Evolutionary conservation across 2,888 invertebrate species (phyloP).

Genomic region (Drosophila longiperda): DNA sequence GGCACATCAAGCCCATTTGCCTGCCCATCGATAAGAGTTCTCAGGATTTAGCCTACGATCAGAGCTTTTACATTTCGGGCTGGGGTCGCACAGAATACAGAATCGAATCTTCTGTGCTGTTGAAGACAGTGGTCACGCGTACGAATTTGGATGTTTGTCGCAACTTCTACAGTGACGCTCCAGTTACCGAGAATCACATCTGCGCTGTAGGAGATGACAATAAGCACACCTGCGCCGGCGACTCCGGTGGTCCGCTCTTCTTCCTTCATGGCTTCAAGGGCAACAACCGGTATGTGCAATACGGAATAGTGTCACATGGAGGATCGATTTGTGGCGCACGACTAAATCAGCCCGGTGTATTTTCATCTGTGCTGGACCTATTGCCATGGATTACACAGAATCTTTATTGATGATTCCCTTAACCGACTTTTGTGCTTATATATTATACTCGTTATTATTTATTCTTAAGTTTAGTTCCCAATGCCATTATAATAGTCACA

Average conservation of each 20-base stretch:
- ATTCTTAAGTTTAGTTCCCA: conserved; percentile 46
- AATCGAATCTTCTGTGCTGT: conserved; percentile 53
- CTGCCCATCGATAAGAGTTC: conserved; percentile 72
- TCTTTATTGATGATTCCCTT: conserved; percentile 52
- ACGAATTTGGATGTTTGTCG: conserved; percentile 61
- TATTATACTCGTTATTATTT: conserved; percentile 37
- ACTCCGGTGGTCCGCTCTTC: conserved; percentile 81
- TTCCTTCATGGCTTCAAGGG: conserved; percentile 56
- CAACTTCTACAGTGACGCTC: conserved; percentile 51
- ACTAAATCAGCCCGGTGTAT: conserved; percentile 86
- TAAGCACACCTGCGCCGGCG: conserved; percentile 74
- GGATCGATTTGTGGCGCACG: conserved; percentile 86
- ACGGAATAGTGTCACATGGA: conserved; percentile 88
- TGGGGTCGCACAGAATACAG: conserved; percentile 80
- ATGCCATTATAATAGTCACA: conserved; percentile 56
- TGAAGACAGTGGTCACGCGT: conserved; percentile 67
- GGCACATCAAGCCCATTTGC: conserved; percentile 79
- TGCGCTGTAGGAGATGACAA: conserved; percentile 77
- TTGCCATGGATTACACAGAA: conserved; percentile 86
- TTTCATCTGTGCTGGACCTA: conserved; percentile 86
- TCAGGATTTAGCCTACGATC: conserved; percentile 29
- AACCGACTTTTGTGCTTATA: background rate
- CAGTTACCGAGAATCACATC: conserved; percentile 69
- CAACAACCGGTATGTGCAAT: conserved; percentile 73
- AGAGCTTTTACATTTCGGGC: conserved; percentile 73